These are phyloP conservation scores for Thamnophis elegans DNA, from an alignment of 2,797 vertebrate genomes.

Conservation along the genomic window DNA sequence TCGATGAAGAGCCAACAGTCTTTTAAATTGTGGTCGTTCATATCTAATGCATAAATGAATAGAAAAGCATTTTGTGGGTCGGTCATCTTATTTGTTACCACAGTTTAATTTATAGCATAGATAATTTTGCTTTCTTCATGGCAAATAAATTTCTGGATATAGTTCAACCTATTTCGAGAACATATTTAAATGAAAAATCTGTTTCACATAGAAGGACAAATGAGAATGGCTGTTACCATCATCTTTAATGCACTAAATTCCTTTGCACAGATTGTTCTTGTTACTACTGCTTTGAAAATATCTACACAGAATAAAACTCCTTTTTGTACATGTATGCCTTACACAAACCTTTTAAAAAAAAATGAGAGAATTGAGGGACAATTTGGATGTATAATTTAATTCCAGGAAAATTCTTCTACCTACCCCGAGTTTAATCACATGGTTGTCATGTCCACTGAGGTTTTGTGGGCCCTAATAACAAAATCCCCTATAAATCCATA, in stretches of 20 bases:
- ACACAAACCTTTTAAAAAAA: slow-evolving; percentile 12
- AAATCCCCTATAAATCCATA: not conserved
- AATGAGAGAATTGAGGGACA: slow-evolving; percentile 27
- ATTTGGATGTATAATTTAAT: not conserved
- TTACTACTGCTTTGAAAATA: slow-evolving; percentile 63
- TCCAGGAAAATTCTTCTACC: not conserved
- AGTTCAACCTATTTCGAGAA: slow-evolving; percentile 62
- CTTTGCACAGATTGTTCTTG: slow-evolving; percentile 73
- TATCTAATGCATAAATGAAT: slow-evolving; percentile 5
- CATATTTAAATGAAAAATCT: slow-evolving; percentile 73
- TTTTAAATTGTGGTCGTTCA: not conserved
- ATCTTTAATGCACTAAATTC: slow-evolving; percentile 73
- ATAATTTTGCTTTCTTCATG: slow-evolving; percentile 36
- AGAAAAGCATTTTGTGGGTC: not conserved
- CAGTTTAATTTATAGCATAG: slow-evolving; percentile 33
- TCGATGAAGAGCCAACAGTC: not conserved
- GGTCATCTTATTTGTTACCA: slow-evolving; percentile 35
- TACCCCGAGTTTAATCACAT: not conserved
- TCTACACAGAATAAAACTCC: slow-evolving; percentile 56
- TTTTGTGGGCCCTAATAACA: not conserved
- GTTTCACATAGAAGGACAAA: slow-evolving; percentile 79
- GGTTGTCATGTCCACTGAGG: not conserved
- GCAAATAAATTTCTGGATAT: slow-evolving; percentile 64
- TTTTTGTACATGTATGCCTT: slow-evolving; percentile 50
- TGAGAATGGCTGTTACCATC: slow-evolving; percentile 68